A percentile compares a stretch with the other conserved stretches of the same genome.
These are phyloP conservation scores for Moxostoma hubbsi DNA, from an alignment of 2,797 vertebrate species.

Conservation along the genomic window DNA sequence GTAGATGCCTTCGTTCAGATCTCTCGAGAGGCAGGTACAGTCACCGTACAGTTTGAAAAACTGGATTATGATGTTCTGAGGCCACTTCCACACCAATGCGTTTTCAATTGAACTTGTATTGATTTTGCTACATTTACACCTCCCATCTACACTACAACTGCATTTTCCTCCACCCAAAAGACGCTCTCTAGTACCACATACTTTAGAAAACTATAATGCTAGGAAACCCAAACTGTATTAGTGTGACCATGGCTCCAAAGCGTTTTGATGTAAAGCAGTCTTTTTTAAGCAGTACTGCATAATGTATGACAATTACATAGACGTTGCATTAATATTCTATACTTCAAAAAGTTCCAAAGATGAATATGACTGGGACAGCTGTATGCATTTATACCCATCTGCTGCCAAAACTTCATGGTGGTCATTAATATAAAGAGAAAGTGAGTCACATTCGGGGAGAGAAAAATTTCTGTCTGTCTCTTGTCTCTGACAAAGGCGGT, in stretches of 20 bases:
- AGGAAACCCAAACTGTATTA: too few relatives aligned
- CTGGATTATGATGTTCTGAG: background rate
- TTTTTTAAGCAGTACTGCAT: background rate
- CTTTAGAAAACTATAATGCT: too few relatives aligned
- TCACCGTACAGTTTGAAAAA: background rate
- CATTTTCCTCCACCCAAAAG: too few relatives aligned
- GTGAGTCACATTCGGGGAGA: conserved; percentile 29
- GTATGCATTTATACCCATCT: conserved; percentile 54
- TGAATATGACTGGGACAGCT: conserved; percentile 41
- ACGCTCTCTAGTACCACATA: too few relatives aligned
- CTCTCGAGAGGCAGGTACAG: conserved; percentile 85
- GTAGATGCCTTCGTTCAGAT: conserved; percentile 91
- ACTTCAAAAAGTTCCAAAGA: conserved; percentile 43
- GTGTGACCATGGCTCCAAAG: too few relatives aligned
- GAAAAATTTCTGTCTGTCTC: conserved; percentile 58
- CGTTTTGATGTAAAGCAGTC: background rate
- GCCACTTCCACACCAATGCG: too few relatives aligned
- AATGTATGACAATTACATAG: background rate
- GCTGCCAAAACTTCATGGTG: conserved; percentile 42
- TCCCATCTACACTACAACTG: too few relatives aligned
- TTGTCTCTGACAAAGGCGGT: conserved; percentile 73
- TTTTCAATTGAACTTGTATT: too few relatives aligned
- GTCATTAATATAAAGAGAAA: conserved; percentile 62
- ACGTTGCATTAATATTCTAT: conserved; percentile 52
- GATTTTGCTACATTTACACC: too few relatives aligned